Evolutionary conservation across 1,140 invertebrate genomes (phyloP), one percentile per base, ranked within the genome.

Genomic region (Lucilia sericata): DNA sequence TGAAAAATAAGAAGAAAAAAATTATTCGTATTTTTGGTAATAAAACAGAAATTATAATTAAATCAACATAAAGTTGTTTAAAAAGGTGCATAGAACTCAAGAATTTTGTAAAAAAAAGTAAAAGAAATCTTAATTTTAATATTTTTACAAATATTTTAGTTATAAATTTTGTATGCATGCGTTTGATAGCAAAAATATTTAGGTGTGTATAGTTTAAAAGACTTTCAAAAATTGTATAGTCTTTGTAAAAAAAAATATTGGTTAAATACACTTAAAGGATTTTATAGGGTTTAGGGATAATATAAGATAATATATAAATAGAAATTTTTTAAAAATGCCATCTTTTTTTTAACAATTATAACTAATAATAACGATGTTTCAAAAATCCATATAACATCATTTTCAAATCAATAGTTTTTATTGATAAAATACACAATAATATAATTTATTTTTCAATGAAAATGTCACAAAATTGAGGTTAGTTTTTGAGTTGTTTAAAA

Each of bases 81-180:
- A 80, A 80, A 80, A 49, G 76, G 76, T 80, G 76, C 76, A 80
- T 12, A 21, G 19, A 80, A 80, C 42, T 21, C 51, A 80, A 80
- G 14, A 80, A 2, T 14, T 47, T 80, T 70, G 65, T 70, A 36
- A 80, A 47, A 36, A 80, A 47, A 25, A 74, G 1, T 30, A 30
- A 74, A 47, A 78, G 1, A 78, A 80, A 21, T 7, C 19, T 25
- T 19, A 42, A 80, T 49, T 80, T 49, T 42, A 47, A 5, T 60
- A 7, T 17, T 60, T 60, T 60, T 70, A 19, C 19, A 70, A 70
- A 42, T 3, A 42, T 42, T 2, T 42, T 42, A 25, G 3, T n/a
- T n/a, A 25, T 21, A 70, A 2, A 70, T 25, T 4, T 21, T 80
- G 76, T 9, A 51, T 19, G 76, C 76, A 80, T 80, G 76, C 76